Evolutionary conservation across 2,797 vertebrate genomes (phyloP).

Genomic region (Bradypodion ventrale): DNA sequence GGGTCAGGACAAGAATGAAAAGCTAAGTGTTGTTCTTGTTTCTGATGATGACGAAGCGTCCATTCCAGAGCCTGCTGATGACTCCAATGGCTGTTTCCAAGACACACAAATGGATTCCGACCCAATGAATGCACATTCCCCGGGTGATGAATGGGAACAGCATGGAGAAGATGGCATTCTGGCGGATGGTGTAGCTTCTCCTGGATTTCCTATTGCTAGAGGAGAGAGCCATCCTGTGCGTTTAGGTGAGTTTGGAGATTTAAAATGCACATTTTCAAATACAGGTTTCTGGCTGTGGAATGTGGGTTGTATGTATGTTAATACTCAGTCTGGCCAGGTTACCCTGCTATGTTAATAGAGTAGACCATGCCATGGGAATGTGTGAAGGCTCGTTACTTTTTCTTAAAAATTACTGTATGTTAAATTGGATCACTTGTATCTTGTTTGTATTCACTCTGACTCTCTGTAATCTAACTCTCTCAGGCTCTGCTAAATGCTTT

Average conservation of each 20-base stretch:
- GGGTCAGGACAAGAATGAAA: constrained; percentile 31
- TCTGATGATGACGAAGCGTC: constrained; percentile 38
- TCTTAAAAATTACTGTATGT: too few species aligned
- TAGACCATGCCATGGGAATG: too few species aligned
- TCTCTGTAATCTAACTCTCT: too few species aligned
- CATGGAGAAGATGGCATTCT: constrained; percentile 31
- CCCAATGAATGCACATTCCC: constrained; percentile 19
- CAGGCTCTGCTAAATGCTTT: too few species aligned
- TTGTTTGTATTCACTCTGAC: too few species aligned
- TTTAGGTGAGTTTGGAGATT: constrained; percentile 23
- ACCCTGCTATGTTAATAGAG: too few species aligned
- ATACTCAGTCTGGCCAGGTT: not conserved
- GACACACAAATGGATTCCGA: constrained; percentile 21
- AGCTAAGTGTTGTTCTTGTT: constrained; percentile 35
- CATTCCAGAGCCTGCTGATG: constrained; percentile 29
- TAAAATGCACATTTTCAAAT: not conserved
- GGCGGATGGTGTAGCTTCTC: constrained; percentile 16
- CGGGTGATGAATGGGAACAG: constrained; percentile 28
- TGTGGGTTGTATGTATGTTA: not conserved
- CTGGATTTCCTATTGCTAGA: constrained; percentile 18
- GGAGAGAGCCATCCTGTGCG: constrained; percentile 20
- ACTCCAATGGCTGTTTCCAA: constrained; percentile 36
- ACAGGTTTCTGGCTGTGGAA: not conserved
- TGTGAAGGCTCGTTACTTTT: too few species aligned
- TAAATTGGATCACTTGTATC: too few species aligned